Conservation (phyloP, 2,888 invertebrate genomes). For the Seladonia tumulorum region DNA sequence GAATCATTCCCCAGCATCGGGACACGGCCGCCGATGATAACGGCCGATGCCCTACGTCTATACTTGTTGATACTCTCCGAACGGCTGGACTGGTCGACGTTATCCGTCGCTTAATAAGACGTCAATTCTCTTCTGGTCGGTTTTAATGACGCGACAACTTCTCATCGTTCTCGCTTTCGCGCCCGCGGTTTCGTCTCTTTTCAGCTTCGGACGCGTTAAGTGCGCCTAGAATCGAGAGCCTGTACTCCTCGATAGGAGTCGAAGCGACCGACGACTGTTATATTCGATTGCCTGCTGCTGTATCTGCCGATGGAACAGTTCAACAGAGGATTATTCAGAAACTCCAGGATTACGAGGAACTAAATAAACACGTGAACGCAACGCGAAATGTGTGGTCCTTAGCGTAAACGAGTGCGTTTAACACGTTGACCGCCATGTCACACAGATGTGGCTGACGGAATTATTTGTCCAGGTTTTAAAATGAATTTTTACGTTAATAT, state of each 20-base stretch:
- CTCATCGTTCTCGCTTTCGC: constrained; percentile 11
- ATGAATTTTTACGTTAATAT: too few species aligned
- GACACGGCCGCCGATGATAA: constrained; percentile 53
- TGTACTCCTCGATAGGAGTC: neutral
- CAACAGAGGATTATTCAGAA: neutral
- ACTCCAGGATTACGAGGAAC: neutral
- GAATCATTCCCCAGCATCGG: constrained; percentile 62
- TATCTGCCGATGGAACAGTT: neutral
- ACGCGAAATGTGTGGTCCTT: neutral
- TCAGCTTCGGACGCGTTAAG: neutral
- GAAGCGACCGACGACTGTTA: neutral
- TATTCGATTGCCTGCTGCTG: neutral
- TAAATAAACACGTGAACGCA: too few species aligned
- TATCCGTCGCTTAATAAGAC: constrained; percentile 65
- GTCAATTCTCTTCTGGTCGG: constrained; percentile 58
- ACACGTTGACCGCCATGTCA: too few species aligned
- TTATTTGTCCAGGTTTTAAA: too few species aligned
- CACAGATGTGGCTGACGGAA: too few species aligned
- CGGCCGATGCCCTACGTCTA: constrained; percentile 54
- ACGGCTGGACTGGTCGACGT: constrained; percentile 43
- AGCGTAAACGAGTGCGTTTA: neutral
- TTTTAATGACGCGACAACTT: constrained; percentile 51
- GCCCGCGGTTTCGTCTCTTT: neutral
- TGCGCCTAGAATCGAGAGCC: neutral
- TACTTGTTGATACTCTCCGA: constrained; percentile 44